Base-by-base conservation (phyloP, 2,797 vertebrate species). In the Schizopygopsis malacanthus region DNA sequence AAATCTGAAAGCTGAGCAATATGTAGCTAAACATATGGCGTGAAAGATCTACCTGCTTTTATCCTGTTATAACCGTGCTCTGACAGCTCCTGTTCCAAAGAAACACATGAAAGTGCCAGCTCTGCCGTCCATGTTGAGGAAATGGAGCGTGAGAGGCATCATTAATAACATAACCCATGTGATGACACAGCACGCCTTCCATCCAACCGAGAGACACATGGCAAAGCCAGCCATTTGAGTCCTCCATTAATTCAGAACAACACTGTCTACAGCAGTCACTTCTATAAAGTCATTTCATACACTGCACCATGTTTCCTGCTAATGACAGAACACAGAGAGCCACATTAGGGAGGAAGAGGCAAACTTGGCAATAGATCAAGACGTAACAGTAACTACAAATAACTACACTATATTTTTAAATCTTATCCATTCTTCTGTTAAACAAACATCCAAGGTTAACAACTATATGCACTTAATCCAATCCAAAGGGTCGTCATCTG, bases 111-210 rank as follows among this genome's bases (percentile, higher is more conserved):
- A 85, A 73, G 41, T 0, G 0, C 1, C 20, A 33, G 28, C 5
- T 75, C 69, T 50, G 65, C 43, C 3, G 6, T 52, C 77, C 78
- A 81, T 15, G 22, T 87, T 88, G 79, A 91, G 90, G 92, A 92
- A 92, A 94, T 93, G 91, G 90, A 90, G 92, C 92, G 86, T 90
- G 92, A 94, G 91, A 93, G 90, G 87, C 85, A 93, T 94, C 92
- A 91, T 93, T 93, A 94, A 92, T 91, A 93, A 87, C 86, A 77
- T 73, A 72, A 85, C 67, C 56, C 87, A 93, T 90, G 87, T 82
- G 88, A 91, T 91, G 88, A 88, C 87, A 90, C 88, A 87, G 80
- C 89, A 85, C 70, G 63, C 75, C 87, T 87, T 65, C 78, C 85
- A 89, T 89, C 86, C 87, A 89, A 89, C 72, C 87, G 86, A 83